Base-by-base conservation (phyloP, 2,888 invertebrate genomes). In the Xylota segnis region DNA sequence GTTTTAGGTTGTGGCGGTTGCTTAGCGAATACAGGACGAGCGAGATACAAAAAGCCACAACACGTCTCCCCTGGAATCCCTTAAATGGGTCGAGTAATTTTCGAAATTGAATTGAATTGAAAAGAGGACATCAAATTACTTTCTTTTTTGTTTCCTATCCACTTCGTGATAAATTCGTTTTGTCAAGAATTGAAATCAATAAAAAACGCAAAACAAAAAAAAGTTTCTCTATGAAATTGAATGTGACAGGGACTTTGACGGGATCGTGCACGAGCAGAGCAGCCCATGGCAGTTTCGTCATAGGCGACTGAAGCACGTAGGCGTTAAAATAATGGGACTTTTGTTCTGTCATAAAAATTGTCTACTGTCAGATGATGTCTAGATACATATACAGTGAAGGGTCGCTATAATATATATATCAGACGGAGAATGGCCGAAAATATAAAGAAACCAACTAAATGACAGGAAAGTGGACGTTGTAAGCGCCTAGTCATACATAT, bases 81-180 rank as follows among this genome's bases (percentile, higher is more conserved):
- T 45, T n/a, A 14, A 66, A 52, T 37, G 37, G 37, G 27, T 14
- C 16, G 50, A 43, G 52, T 59, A 54, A 59, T 77, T 68, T 66
- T 68, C 18, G 43, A 45, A 66, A 77, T 77, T 77, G 68, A 77
- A 77, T 77, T 34, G 29, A 76, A 76, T 76, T 23, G 66, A 40
- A 27, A 23, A 34, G 23, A 4, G 65, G 65, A 37, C 7, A 23
- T 5, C 18, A 65, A 37, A 47, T 50, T 50, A 50, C 47, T 47
- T 16, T n/a, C 23, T 23, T 63, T 47, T 37, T 3, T 37, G 37
- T 32, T 47, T 14, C 4, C 10, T 34, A 63, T 47, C 47, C 47
- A 32, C 29, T 63, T 63, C 34, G 47, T 18, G 18, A 65, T 29
- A 4, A 45, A 47, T 14, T 27, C 10, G 52, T n/a, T 12, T 27